phyloP scores from a whole-genome alignment of 2,888 invertebrate species.

The Drosophila anomelani region DNA sequence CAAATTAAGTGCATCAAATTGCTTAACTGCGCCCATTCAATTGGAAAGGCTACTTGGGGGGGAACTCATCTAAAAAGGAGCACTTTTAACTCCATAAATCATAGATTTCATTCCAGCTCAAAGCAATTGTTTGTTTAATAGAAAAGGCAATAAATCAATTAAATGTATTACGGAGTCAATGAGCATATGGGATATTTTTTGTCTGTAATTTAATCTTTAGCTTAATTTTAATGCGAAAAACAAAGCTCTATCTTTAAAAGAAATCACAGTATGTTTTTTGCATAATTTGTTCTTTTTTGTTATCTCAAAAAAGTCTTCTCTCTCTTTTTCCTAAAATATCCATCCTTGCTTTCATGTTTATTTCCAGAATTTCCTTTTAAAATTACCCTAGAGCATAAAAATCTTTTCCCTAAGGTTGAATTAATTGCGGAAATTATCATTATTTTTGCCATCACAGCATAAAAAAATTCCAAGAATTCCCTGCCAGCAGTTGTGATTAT shows the following conservation, averaged over 20 bases:
- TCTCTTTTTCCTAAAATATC: not conserved
- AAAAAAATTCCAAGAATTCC: slow-evolving; percentile 13
- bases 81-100: slow-evolving; percentile 8
- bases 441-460: not conserved
- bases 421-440: slow-evolving; percentile 11
- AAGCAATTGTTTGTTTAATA: not conserved
- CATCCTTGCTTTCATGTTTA: slow-evolving; percentile 13
- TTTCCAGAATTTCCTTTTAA: slow-evolving; percentile 10
- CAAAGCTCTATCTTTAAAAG: not conserved
- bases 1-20: slow-evolving; percentile 60
- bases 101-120: slow-evolving; percentile 5
- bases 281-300: not conserved
- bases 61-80: slow-evolving; percentile 9
- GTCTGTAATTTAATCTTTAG: not conserved
- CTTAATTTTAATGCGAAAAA: not conserved
- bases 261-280: not conserved
- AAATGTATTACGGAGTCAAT: not conserved
- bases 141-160: slow-evolving; percentile 1
- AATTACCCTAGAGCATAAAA: not conserved
- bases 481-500: slow-evolving; percentile 16
- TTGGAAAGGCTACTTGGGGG: slow-evolving; percentile 23
- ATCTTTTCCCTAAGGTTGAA: not conserved
- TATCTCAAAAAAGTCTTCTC: not conserved
- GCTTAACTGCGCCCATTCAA: slow-evolving; percentile 57
- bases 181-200: not conserved